These are phyloP conservation scores for Dioctria linearis DNA, from an alignment of 2,888 invertebrate genomes.

Conservation along the genomic window DNA sequence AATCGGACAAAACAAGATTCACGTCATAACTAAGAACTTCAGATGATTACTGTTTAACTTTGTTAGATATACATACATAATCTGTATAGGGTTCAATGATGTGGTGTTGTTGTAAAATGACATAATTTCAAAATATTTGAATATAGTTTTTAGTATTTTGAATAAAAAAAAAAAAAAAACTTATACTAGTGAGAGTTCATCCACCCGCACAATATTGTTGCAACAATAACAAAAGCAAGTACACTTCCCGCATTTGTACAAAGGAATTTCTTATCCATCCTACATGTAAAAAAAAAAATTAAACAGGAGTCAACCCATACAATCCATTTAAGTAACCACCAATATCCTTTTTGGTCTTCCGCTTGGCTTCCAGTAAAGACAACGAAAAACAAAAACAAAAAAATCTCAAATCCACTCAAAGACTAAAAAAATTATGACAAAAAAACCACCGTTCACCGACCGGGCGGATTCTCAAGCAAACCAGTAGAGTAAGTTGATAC, in stretches of 20 bases:
- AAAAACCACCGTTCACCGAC: slow-evolving; percentile 36
- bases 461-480: slow-evolving; percentile 29
- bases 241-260: neutral
- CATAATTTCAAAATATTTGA: too few species aligned
- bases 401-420: neutral
- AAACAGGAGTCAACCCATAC: neutral
- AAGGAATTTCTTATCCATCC: neutral
- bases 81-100: too few species aligned
- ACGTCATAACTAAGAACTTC: slow-evolving; percentile 1
- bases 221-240: too few species aligned
- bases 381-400: slow-evolving; percentile 8
- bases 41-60: too few species aligned
- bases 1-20: slow-evolving; percentile 25
- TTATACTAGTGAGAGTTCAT: too few species aligned
- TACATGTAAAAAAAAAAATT: neutral
- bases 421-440: neutral
- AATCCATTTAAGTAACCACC: slow-evolving; percentile 7
- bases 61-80: too few species aligned
- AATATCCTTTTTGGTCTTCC: slow-evolving; percentile 27
- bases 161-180: too few species aligned
- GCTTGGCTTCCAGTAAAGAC: neutral
- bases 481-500: slow-evolving; percentile 59
- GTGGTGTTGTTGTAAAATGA: too few species aligned
- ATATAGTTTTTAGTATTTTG: too few species aligned
- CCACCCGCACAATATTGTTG: too few species aligned